Evolutionary conservation across 2,888 invertebrate species (phyloP).

Genomic region (Acholoe squamosa): DNA sequence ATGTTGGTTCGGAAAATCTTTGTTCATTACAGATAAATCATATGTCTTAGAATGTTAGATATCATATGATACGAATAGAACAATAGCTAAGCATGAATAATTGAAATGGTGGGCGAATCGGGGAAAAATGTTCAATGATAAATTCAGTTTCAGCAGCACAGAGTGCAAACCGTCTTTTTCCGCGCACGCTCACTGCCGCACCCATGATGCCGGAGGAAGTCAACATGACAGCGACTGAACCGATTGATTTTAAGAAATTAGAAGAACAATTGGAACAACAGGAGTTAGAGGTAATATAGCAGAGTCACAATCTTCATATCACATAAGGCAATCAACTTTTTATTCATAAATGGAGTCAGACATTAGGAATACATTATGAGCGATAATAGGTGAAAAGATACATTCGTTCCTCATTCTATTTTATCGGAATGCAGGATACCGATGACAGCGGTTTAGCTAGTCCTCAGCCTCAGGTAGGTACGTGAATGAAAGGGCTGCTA

Average conservation of each 20-base stretch:
- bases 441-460: too few species aligned
- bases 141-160: neutral
- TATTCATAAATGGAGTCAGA: neutral
- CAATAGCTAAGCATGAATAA: neutral
- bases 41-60: neutral
- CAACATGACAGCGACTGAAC: constrained; percentile 43
- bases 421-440: too few species aligned
- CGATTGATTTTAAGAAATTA: constrained; percentile 59
- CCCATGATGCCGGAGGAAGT: constrained; percentile 38
- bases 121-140: too few species aligned
- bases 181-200: neutral
- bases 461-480: too few species aligned
- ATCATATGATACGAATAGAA: neutral
- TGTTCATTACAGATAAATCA: too few species aligned
- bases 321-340: neutral
- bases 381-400: neutral
- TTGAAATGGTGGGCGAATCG: too few species aligned
- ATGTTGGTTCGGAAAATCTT: too few species aligned
- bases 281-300: constrained; percentile 59
- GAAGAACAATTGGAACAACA: constrained; percentile 63
- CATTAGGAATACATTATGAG: neutral
- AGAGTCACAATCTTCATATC: neutral
- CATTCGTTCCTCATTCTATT: too few species aligned
- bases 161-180: neutral
- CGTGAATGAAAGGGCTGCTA: too few species aligned